These are phyloP conservation scores for Drosophila neutralis DNA, from an alignment of 2,888 invertebrate species.

Conservation along the genomic window DNA sequence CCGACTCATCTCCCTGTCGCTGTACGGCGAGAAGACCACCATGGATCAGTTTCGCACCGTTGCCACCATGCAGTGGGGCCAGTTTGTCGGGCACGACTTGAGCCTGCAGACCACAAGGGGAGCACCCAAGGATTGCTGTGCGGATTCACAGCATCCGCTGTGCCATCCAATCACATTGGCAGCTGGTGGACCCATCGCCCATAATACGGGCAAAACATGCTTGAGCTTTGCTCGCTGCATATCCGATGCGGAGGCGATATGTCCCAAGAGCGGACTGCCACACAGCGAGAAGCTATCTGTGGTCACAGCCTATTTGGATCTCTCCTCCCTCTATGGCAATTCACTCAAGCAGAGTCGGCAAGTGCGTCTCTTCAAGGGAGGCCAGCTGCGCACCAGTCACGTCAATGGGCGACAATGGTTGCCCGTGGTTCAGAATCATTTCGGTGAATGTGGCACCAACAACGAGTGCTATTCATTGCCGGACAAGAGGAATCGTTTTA, in stretches of 20 bases:
- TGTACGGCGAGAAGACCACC: constrained; percentile 73
- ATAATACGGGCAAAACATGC: constrained; percentile 86
- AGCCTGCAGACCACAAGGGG: constrained; percentile 57
- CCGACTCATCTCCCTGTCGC: constrained; percentile 69
- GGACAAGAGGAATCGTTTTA: constrained; percentile 83
- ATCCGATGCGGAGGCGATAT: constrained; percentile 88
- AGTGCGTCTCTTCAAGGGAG: constrained; percentile 88
- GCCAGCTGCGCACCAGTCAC: constrained; percentile 87
- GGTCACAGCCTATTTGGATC: constrained; percentile 86
- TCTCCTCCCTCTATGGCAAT: constrained; percentile 92
- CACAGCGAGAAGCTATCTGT: constrained; percentile 87
- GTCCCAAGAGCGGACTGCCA: constrained; percentile 85
- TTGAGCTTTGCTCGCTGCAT: constrained; percentile 88
- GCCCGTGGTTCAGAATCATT: constrained; percentile 88
- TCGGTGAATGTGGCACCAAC: constrained; percentile 86
- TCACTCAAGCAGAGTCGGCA: constrained; percentile 87
- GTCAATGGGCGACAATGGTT: constrained; percentile 88
- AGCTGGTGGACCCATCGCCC: constrained; percentile 86
- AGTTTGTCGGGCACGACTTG: constrained; percentile 77
- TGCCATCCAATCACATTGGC: constrained; percentile 86
- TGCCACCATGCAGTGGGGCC: constrained; percentile 79
- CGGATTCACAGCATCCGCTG: constrained; percentile 48
- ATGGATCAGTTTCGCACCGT: constrained; percentile 74
- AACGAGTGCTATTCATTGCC: constrained; percentile 89
- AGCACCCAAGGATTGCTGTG: constrained; percentile 75